These are phyloP conservation scores for Phytoseiulus persimilis DNA, from an alignment of 2,888 invertebrate genomes.

Conservation along the genomic window DNA sequence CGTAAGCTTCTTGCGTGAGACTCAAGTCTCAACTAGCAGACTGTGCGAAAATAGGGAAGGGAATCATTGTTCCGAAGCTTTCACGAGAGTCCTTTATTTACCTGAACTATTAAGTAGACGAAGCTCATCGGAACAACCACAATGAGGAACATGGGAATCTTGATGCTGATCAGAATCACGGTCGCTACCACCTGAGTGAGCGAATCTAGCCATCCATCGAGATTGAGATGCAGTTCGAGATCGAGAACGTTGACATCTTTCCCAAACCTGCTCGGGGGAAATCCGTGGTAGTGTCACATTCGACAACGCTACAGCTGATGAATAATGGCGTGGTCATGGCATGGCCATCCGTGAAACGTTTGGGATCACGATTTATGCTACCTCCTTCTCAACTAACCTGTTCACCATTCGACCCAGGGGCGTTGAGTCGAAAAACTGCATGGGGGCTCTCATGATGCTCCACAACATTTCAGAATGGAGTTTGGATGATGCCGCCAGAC, in stretches of 20 bases:
- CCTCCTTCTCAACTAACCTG: conserved; percentile 53
- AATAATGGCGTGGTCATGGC: no score
- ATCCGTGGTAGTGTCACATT: no score
- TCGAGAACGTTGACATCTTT: conserved; percentile 26
- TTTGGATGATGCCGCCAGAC: conserved; percentile 59
- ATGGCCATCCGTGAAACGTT: no score
- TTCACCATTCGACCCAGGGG: conserved; percentile 56
- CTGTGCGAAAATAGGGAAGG: no score
- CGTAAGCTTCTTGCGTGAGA: no score
- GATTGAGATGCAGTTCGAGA: conserved; percentile 36
- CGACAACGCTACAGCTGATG: no score
- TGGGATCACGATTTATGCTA: no score
- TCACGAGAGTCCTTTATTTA: not conserved
- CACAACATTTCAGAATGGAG: conserved; percentile 43
- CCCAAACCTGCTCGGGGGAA: not conserved
- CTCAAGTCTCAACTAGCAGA: no score
- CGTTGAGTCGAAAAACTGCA: conserved; percentile 55
- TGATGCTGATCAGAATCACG: conserved; percentile 21
- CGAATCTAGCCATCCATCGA: conserved; percentile 34
- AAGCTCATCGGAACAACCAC: conserved; percentile 14
- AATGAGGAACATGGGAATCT: conserved; percentile 38
- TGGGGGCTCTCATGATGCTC: conserved; percentile 49
- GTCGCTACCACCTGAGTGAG: conserved; percentile 7
- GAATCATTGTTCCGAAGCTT: no score
- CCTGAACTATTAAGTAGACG: conserved; percentile 47